Conservation (phyloP, 2,113 vertebrate genomes). For the Carassius auratus region DNA sequence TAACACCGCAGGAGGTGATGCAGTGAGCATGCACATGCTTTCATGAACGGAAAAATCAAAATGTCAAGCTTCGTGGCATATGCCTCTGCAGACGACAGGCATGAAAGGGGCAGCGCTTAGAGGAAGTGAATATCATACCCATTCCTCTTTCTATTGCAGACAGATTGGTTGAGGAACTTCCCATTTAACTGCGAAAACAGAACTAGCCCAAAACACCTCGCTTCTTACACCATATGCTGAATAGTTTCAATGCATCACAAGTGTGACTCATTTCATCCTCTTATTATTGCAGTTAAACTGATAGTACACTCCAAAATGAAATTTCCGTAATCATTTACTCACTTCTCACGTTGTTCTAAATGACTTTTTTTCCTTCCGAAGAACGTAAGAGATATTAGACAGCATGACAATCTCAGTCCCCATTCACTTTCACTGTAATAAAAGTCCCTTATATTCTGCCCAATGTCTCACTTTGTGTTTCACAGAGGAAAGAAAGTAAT, state of each 20-base stretch:
- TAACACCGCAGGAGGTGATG: conserved; percentile 14
- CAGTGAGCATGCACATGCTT: conserved; percentile 12
- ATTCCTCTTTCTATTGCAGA: conserved; percentile 52
- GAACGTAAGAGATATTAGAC: not conserved
- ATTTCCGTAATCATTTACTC: not conserved
- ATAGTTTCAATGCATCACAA: conserved; percentile 5
- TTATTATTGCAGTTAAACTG: not conserved
- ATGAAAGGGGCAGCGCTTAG: conserved; percentile 24
- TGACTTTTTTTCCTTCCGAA: not conserved
- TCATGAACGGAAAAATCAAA: not conserved
- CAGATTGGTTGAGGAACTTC: conserved; percentile 48
- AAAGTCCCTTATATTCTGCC: not conserved
- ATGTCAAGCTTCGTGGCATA: conserved; percentile 13
- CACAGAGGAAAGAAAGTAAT: not conserved
- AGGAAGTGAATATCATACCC: conserved; percentile 50
- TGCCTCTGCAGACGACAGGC: not conserved
- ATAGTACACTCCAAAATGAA: not conserved
- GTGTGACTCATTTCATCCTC: not conserved
- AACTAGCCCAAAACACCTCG: conserved; percentile 10
- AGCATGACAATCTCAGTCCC: not conserved
- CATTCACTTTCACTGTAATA: not conserved
- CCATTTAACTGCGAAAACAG: conserved; percentile 24
- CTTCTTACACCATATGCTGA: not conserved
- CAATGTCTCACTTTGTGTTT: not conserved
- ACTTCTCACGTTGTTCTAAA: not conserved